phyloP scores from a whole-genome alignment of 2,797 vertebrate genomes.

The Bovichtus diacanthus region DNA sequence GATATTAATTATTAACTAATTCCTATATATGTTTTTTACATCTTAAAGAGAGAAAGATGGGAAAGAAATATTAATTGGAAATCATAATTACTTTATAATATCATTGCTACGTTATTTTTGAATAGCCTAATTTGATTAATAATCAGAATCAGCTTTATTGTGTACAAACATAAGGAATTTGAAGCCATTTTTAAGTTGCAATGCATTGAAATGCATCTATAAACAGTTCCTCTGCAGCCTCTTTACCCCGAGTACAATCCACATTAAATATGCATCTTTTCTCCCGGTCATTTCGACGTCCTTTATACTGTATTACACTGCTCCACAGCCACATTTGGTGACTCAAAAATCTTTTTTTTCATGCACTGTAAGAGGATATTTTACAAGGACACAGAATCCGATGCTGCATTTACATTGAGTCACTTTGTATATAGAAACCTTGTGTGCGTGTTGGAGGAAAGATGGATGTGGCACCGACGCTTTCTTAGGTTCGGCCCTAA shows the following conservation, averaged over 20 bases:
- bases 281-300: too few relatives aligned
- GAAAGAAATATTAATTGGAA: neutral
- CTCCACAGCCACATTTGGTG: neutral
- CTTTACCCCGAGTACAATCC: too few relatives aligned
- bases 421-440: neutral
- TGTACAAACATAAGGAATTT: neutral
- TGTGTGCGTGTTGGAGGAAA: neutral
- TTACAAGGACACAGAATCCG: neutral
- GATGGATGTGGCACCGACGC: neutral
- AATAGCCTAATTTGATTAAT: too few relatives aligned
- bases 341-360: neutral
- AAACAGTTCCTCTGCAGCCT: too few relatives aligned
- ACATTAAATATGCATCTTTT: too few relatives aligned
- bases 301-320: neutral
- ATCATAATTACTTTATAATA: neutral
- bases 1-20: neutral
- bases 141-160: neutral
- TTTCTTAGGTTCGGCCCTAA: neutral
- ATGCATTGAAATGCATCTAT: neutral
- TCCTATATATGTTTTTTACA: neutral
- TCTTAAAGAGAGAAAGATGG: neutral
- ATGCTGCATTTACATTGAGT: neutral
- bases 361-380: neutral
- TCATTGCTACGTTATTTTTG: neutral
- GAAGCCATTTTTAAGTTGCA: neutral